Evolutionary conservation across 1,140 invertebrate species (phyloP), one percentile per base, ranked within the genome.

Genomic region (Platyscapa corneri): DNA sequence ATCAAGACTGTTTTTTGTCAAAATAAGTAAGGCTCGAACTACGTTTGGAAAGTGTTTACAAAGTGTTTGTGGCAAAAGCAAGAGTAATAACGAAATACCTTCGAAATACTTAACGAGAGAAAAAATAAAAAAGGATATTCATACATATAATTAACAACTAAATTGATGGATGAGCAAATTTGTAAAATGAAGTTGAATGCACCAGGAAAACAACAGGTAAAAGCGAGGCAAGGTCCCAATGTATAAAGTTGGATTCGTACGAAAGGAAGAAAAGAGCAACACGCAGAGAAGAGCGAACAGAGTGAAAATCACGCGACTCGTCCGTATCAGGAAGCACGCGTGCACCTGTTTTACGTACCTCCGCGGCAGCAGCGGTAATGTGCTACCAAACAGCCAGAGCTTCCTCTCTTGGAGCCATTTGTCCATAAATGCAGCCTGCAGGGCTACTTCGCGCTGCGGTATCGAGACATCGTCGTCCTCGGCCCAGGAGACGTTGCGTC

Each of bases 341-440:
- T 23, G 1, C 32, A 78, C 20, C 3, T 10, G 32, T 14, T 2
- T 32, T 20, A 87, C 91, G 93, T 94, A 97, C 96, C 96, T 96
- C 93, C 96, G 95, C 84, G 96, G 96, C 88, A 97, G 92, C 89
- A 97, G 94, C 88, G 96, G 96, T 91, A 97, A 94, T 92, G 97
- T 96, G 94, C 96, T 97, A 91, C 97, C 97, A 92, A 97, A 96
- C 92, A 97, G 95, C 96, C 96, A 97, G 90, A 97, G 94, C 94
- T 96, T 96, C 92, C 96, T 96, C 94, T 97, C 96, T 94, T 95
- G 96, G 90, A 97, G 95, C 96, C 96, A 97, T 97, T 96, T 97
- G 95, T 97, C 96, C 96, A 97, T 97, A 60, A 72, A 79, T 30
- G 80, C 42, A 46, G 67, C 23, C 39, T 23, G 49, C 12, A 53